A percentile compares a stretch with the other conserved stretches of the same genome.
Evolutionary conservation across 2,113 vertebrate genomes (phyloP).

Genomic region (Podarcis cretensis): DNA sequence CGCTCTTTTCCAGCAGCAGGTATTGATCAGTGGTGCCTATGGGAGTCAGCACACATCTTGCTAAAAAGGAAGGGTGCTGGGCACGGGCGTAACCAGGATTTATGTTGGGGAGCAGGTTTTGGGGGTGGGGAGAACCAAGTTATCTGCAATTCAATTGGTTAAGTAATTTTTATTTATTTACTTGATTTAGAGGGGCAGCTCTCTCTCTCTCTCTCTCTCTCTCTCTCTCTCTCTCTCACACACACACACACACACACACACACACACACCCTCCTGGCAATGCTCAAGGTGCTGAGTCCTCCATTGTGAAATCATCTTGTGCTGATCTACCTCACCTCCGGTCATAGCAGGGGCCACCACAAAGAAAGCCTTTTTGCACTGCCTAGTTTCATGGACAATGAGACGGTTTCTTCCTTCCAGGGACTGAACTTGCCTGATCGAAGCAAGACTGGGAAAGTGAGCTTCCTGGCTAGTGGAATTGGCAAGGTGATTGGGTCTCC

Average conservation of each 20-base stretch:
- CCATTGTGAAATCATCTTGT: not conserved
- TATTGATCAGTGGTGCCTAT: not conserved
- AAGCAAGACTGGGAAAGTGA: not conserved
- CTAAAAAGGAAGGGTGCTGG: not conserved
- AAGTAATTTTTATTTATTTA: too few relatives aligned
- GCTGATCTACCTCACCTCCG: not conserved
- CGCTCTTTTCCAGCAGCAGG: not conserved
- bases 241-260: too few relatives aligned
- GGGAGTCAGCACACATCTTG: not conserved
- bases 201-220: too few relatives aligned
- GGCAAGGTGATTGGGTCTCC: not conserved
- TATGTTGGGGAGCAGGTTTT: too few relatives aligned
- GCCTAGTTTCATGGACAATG: not conserved
- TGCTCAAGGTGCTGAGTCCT: not conserved
- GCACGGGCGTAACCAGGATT: too few relatives aligned
- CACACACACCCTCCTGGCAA: too few relatives aligned
- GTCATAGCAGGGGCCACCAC: not conserved
- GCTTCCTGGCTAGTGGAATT: not conserved
- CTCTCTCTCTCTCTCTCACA: too few relatives aligned
- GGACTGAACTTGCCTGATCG: not conserved
- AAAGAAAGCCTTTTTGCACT: not conserved
- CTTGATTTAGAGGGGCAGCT: too few relatives aligned
- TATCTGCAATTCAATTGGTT: too few relatives aligned
- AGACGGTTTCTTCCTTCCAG: not conserved
- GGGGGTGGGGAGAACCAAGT: too few relatives aligned